A percentile compares a stretch with the other conserved stretches of the same genome.
These are phyloP conservation scores for Sinodicranocentrus sp. DNA, from an alignment of 2,888 invertebrate species.

Conservation along the genomic window DNA sequence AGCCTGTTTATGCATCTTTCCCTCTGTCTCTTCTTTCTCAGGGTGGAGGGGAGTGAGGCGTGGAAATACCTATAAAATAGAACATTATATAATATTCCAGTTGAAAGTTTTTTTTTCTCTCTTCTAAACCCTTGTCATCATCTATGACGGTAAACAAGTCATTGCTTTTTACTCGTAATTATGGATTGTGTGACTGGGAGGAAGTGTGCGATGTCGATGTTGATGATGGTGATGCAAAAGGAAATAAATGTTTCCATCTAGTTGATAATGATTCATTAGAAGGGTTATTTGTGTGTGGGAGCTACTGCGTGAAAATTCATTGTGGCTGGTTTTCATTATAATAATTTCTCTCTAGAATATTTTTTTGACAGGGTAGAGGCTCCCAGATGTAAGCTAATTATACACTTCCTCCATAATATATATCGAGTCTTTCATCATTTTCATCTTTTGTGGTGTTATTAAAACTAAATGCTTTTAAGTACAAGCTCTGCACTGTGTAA, in stretches of 20 bases:
- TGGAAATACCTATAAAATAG: background rate
- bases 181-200: background rate
- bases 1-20: constrained; percentile 45
- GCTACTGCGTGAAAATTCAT: no score
- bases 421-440: no score
- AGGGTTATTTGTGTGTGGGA: no score
- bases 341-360: no score
- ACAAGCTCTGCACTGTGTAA: no score
- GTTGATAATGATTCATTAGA: constrained; percentile 28
- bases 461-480: no score
- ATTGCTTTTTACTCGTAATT: constrained; percentile 33
- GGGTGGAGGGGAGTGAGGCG: background rate
- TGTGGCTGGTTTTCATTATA: no score
- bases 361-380: no score
- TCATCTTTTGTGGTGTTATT: no score
- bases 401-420: no score
- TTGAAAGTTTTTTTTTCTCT: background rate
- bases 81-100: background rate
- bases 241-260: background rate
- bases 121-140: constrained; percentile 10
- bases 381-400: no score
- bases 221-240: background rate
- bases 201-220: constrained; percentile 5
- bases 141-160: constrained; percentile 5
- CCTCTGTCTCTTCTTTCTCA: background rate